A percentile compares a stretch with the other conserved stretches of the same genome.
Conservation (phyloP, 2,113 vertebrate species). For the Zosterops lateralis region DNA sequence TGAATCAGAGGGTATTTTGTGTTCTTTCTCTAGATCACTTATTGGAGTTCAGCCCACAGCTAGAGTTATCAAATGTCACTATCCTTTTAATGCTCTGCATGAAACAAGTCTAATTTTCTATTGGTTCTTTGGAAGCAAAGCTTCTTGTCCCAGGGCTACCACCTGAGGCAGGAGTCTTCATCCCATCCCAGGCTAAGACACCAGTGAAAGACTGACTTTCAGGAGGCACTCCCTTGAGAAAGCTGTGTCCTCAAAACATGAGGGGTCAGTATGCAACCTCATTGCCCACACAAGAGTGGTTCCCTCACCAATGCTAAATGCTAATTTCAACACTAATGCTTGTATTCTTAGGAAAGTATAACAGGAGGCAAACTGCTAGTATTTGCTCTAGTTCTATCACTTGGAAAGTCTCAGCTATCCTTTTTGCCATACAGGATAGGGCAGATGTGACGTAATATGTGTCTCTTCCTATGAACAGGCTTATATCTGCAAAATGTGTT, state of each 20-base stretch:
- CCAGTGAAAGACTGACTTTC: neutral
- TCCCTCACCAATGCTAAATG: neutral
- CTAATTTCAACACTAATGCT: neutral
- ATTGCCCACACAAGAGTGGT: neutral
- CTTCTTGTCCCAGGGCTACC: neutral
- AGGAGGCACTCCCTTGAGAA: neutral
- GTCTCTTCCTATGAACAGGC: neutral
- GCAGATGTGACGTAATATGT: neutral
- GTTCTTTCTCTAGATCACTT: neutral
- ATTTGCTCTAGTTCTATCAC: neutral
- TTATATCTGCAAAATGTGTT: neutral
- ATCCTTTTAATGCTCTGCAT: neutral
- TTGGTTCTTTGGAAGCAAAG: neutral
- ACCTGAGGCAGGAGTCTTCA: neutral
- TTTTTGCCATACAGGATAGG: neutral
- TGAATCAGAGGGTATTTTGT: neutral
- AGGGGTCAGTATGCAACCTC: neutral
- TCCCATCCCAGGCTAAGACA: neutral
- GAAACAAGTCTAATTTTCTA: neutral
- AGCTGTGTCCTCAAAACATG: neutral
- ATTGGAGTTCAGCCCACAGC: neutral
- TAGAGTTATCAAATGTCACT: neutral
- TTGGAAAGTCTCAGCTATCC: neutral
- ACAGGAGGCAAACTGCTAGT: neutral
- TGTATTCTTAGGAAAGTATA: neutral